Percentiles rank a stretch among this genome's conserved stretches.
These are phyloP conservation scores for Hydrocynus forskahlii DNA, from an alignment of 2,797 vertebrate species.

Conservation along the genomic window DNA sequence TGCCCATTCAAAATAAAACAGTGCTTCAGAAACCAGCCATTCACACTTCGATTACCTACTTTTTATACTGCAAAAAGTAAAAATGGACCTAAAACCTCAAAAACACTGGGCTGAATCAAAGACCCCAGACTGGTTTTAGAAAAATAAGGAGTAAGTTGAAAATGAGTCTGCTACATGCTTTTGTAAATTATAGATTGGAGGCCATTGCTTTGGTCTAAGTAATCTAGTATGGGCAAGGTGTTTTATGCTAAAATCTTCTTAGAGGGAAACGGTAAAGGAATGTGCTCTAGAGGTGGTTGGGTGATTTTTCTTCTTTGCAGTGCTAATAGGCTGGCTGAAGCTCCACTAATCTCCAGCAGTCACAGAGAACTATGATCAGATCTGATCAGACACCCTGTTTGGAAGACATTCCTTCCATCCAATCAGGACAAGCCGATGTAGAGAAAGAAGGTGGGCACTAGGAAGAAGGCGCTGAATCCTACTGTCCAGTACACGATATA, in stretches of 20 bases:
- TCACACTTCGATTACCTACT: not conserved
- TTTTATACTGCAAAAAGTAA: not conserved
- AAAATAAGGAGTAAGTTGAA: slow-evolving; percentile 16
- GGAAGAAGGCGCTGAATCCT: slow-evolving; percentile 87
- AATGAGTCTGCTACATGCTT: not conserved
- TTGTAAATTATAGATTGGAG: not conserved
- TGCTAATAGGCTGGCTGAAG: slow-evolving; percentile 19
- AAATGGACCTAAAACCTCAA: not conserved
- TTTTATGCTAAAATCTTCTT: not conserved
- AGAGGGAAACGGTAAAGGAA: not conserved
- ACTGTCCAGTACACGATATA: slow-evolving; percentile 89
- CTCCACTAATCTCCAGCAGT: not conserved
- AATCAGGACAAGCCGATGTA: slow-evolving; percentile 82
- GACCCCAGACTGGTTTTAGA: not conserved
- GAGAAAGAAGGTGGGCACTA: slow-evolving; percentile 86
- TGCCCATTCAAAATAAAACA: slow-evolving; percentile 11
- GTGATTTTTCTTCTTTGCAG: slow-evolving; percentile 4
- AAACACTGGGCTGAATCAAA: not conserved
- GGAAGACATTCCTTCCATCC: not conserved
- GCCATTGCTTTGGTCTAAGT: not conserved
- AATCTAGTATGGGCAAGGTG: no score
- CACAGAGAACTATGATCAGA: not conserved
- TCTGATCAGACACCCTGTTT: not conserved
- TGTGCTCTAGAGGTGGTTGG: not conserved
- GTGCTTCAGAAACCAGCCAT: not conserved